Evolutionary conservation across 2,113 vertebrate species (phyloP).

Genomic region (Lycaon pictus): DNA sequence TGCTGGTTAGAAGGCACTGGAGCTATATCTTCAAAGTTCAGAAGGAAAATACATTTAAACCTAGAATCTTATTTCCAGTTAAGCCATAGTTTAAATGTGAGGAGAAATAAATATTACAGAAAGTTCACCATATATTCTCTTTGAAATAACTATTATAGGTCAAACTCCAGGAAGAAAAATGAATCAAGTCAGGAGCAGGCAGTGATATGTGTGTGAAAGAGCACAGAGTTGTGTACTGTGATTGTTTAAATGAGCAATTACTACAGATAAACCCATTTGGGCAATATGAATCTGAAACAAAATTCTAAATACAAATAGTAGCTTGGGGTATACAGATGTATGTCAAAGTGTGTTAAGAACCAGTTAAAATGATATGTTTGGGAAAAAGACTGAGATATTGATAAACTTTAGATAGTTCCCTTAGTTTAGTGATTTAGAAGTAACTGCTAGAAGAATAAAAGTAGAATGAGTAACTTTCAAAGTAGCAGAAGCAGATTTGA

Average conservation of each 20-base stretch:
- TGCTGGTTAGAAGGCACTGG: background rate
- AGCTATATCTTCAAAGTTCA: constrained; percentile 22
- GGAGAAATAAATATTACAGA: constrained; percentile 28
- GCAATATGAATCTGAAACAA: background rate
- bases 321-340: background rate
- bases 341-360: background rate
- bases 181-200: background rate
- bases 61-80: constrained; percentile 6
- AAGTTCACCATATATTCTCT: background rate
- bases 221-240: background rate
- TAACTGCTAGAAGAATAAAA: background rate
- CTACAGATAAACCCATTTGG: background rate
- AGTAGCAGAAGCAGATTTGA: background rate
- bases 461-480: background rate
- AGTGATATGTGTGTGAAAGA: background rate
- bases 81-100: constrained; percentile 23
- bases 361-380: background rate
- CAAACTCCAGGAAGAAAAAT: background rate
- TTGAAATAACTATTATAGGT: constrained; percentile 6
- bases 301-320: background rate
- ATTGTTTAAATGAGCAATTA: background rate
- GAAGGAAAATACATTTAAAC: background rate
- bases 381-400: background rate
- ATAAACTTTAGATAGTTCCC: background rate
- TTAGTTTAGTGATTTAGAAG: background rate